Evolutionary conservation across 1,140 invertebrate genomes (phyloP), one percentile per base, ranked within the genome.

Genomic region (Gerris buenoi): DNA sequence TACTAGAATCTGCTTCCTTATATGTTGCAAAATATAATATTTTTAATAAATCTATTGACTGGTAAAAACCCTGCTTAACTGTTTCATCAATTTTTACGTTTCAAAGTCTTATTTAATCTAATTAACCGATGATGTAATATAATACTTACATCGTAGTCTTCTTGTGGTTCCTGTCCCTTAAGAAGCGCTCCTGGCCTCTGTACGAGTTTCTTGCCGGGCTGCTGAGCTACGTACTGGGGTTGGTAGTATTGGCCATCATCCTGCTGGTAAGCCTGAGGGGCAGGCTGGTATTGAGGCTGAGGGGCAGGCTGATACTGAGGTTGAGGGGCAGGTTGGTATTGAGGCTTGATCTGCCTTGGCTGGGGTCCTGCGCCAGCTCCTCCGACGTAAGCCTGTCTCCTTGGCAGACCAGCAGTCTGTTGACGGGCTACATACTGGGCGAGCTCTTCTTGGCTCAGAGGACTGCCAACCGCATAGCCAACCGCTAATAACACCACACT

Each of bases 401-500:
- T 63, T 1, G 62, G 64, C n/a, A 26, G 13, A 0, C 29, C 62
- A 2, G 66, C 66, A 1, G 71, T 72, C 62, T 72, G 71, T 59
- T 72, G 71, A 14, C 67, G 63, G 22, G 71, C 71, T 18, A 72
- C 71, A 29, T 69, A 72, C 56, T 68, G 67, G 18, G 62, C 62
- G 1, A 68, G 33, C 25, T 64, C 67, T 58, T 64, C 67, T 33
- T 68, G 67, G 22, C 27, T 68, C 23, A 46, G 27, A 10, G 27
- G 63, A 5, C 2, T 3, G 27, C 2, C 28, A 33, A 25, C 18
- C 27, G 29, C 23, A 46, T 64, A 29, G 18, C 64, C 28, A 13
- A 65, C n/a, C 15, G 25, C 25, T 57, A 27, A 33, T 23, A 22
- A 65, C 46, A 57, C 10, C 2, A 65, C 27, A 10, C n/a, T n/a